Base-by-base conservation (phyloP, 2,797 vertebrate species). In the Austrolebias charrua region DNA sequence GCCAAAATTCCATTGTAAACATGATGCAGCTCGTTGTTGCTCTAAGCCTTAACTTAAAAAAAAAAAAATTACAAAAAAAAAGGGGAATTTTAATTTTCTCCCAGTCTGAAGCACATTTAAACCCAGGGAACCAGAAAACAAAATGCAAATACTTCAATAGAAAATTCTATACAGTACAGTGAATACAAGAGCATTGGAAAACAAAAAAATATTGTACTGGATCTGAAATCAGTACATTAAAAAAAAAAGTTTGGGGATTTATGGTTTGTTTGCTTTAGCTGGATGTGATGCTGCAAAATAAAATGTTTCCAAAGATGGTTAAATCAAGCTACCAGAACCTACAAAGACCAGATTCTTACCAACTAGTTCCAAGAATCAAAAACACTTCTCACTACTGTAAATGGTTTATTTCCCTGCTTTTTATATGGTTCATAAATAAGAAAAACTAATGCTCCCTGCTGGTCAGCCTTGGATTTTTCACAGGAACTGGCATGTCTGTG, bases 101-200 rank as follows among this genome's bases (percentile, higher is more conserved):
- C 5, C 35, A 29, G 33, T 40, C 47, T 45, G 38, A 68, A 73
- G 51, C 51, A 73, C 63, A 78, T 52, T 43, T 55, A 71, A 58
- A 58, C 49, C 29, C 60, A 65, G 48, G 20, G 75, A 60, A 29
- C 42, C 11, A 52, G 48, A 60, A 44, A 19, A 68, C 75, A 56
- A 38, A 61, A 85, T 66, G 5, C 20, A 79, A 45, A n/a, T 46
- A 74, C 38, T 4, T 67, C 69, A 44, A 62, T 76, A 84, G 66
- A 88, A 86, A 85, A 82, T 45, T 63, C 60, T 80, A 45, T 82
- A 84, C 81, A 86, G 77, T 82, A 84, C 87, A 88, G 88, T 88
- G 88, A 78, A 84, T 75, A 86, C 84, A 84, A 69, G 81, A 24
- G 60, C 60, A 63, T 78, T 75, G 74, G 63, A 86, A 78, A 24